Evolutionary conservation across 2,113 vertebrate species (phyloP).

Genomic region (Helogale parvula): DNA sequence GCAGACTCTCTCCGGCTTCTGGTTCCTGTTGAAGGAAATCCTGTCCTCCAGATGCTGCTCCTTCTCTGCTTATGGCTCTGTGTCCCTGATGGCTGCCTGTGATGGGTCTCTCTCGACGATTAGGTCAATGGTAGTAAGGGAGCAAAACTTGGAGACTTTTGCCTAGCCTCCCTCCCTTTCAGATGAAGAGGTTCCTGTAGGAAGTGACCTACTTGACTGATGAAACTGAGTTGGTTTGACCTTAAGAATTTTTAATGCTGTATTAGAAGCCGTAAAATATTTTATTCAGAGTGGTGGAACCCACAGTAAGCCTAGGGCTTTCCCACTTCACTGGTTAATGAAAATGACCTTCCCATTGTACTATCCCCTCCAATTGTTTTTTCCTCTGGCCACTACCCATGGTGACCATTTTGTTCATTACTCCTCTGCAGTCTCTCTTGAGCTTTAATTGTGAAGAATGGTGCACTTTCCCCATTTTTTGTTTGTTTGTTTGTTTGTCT

Average conservation of each 20-base stretch:
- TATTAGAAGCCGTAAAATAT: background rate
- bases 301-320: background rate
- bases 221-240: background rate
- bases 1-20: slow-evolving; percentile 43
- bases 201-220: background rate
- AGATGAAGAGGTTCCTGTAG: background rate
- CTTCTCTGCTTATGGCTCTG: slow-evolving; percentile 11
- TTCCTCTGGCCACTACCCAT: background rate
- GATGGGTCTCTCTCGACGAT: background rate
- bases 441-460: background rate
- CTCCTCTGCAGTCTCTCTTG: background rate
- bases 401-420: background rate
- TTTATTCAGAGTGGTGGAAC: background rate
- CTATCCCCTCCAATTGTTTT: background rate
- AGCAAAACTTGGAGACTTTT: background rate
- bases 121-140: background rate
- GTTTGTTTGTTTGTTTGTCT: background rate
- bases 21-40: slow-evolving; percentile 74
- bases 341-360: background rate
- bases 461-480: background rate
- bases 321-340: background rate
- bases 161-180: background rate
- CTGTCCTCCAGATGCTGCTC: slow-evolving; percentile 48
- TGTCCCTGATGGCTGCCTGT: background rate
- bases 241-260: background rate